Base-by-base conservation (phyloP, 2,888 invertebrate species). In the Erebia aethiops region DNA sequence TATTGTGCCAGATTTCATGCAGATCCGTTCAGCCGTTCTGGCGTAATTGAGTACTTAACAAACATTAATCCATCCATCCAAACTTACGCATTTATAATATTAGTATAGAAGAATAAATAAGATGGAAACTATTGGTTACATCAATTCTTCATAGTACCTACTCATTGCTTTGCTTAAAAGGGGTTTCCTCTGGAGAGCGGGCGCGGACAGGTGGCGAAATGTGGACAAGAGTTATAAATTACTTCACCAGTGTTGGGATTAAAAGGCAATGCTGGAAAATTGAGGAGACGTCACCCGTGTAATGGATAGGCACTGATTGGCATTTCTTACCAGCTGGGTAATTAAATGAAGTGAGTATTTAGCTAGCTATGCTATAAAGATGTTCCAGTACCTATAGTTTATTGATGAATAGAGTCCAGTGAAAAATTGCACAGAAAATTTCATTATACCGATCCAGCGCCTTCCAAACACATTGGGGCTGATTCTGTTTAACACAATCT, bases 161-260 rank as follows among this genome's bases (percentile, higher is more conserved):
- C 67, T 70, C 71, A 71, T 70, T 61, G 68, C 68, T 51, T 62
- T 43, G 67, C 67, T 62, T 67, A 67, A 74, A 71, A 73, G 71
- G 70, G 70, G 74, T 72, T 66, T 70, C 58, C 73, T 61, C 70
- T 10, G n/a, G 68, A 67, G 72, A 52, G 60, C 52, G 13, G 51
- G 13, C 21, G 67, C 61, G 69, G 72, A 69, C 74, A 77, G 76
- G 71, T 74, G 72, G 76, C 66, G 74, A 72, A 75, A 67, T 72
- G 71, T 64, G 16, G 54, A 66, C 62, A 43, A 8, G 43, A 51
- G 68, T 69, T 71, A 76, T 75, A 74, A 74, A 75, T 76, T 69
- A 73, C 68, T 60, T 62, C 65, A 56, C 51, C 61, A 67, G 43
- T 43, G 61, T 57, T 58, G 52, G 71, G 77, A 74, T 76, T 75